Evolutionary conservation across 1,140 invertebrate species (phyloP), one percentile per base, ranked within the genome.

Genomic region (Tenebrio molitor): DNA sequence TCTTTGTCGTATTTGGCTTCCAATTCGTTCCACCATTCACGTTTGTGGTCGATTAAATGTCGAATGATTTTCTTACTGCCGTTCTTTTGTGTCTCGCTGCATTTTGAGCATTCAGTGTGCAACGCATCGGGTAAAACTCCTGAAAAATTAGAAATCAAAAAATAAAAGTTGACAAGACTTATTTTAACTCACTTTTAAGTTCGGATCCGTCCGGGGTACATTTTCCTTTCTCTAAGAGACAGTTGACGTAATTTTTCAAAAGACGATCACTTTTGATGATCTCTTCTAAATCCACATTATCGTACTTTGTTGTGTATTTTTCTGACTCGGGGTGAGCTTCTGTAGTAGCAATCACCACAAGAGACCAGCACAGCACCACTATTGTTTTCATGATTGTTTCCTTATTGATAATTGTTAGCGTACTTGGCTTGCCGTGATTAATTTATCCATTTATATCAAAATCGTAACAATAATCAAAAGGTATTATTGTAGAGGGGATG

Each of bases 301-400:
- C 92, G 76, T 88, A 93, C 80, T 90, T 92, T 17, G 86, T 87
- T 0, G 90, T 90, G 77, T 93, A 93, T 69, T 86, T 87, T 44
- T n/a, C 12, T 0, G 85, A 84, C 0, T 82, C 83, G 33, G 74
- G 10, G n/a, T n/a, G 8, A 44, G 41, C 10, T 12, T 25, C 17
- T 12, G 14, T 29, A 50, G 23, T 29, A 14, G 16, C 41, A 17
- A 68, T 16, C 16, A 68, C 36, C 16, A 29, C 12, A 14, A 42
- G n/a, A 68, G 50, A 29, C n/a, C n/a, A n/a, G n/a, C 42, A 23
- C 12, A 68, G 19, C 42, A 25, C 16, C 16, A 44, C 29, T 50
- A 41, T 7, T 3, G 58, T 36, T 41, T 50, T 68, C 65, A 50
- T 68, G 2, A 50, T n/a, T 68, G 23, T 16, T 14, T 21, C 16